Evolutionary conservation across 2,113 vertebrate genomes (phyloP).

Genomic region (Podocnemis expansa): DNA sequence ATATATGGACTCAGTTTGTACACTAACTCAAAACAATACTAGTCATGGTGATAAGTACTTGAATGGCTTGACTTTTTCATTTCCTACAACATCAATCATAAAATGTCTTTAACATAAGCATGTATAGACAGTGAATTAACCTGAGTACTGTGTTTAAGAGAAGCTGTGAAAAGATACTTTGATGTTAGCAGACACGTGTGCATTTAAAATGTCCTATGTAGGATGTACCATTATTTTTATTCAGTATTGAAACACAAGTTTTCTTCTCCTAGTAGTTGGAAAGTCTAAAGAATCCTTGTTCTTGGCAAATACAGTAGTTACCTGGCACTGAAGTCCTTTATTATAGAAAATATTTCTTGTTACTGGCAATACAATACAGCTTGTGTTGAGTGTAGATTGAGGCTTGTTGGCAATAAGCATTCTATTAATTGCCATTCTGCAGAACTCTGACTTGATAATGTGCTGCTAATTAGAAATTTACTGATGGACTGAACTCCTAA

Average conservation of each 20-base stretch:
- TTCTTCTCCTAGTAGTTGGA: not conserved
- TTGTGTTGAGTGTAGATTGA: not conserved
- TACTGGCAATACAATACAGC: not conserved
- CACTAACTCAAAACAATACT: not conserved
- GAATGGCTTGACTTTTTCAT: not conserved
- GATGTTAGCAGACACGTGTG: not conserved
- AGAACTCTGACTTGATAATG: not conserved
- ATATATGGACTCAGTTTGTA: not conserved
- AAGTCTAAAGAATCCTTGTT: not conserved
- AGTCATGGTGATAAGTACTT: conserved; percentile 13
- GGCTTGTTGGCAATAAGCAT: not conserved
- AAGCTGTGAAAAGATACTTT: not conserved
- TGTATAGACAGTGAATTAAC: conserved; percentile 12
- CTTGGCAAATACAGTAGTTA: not conserved
- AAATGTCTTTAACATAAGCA: not conserved
- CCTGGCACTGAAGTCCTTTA: not conserved
- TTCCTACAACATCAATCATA: not conserved
- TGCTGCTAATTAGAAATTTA: not conserved
- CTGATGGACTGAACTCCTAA: conserved; percentile 2
- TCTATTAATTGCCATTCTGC: not conserved
- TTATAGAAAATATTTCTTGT: not conserved
- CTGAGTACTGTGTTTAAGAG: conserved; percentile 10
- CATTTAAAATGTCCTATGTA: conserved; percentile 8
- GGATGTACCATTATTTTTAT: not conserved
- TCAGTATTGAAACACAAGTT: not conserved